Base-by-base conservation (phyloP, 2,888 invertebrate genomes). In the Choreutis nemorana region DNA sequence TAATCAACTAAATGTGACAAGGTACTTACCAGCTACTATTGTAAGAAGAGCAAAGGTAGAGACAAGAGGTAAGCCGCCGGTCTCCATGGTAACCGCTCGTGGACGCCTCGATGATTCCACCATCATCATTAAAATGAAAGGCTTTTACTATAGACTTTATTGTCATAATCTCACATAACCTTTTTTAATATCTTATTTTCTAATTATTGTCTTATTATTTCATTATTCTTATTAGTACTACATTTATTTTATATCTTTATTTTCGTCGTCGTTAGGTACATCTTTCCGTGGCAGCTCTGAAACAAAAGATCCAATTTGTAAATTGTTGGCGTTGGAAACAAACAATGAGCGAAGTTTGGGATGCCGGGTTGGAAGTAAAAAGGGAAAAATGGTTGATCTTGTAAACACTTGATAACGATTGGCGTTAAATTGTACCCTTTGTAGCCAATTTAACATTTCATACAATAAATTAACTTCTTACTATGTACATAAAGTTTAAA, bases 1-100 rank as follows among this genome's bases (percentile, higher is more conserved):
- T n/a, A n/a, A n/a, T n/a, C n/a, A n/a, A n/a, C n/a, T n/a, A n/a
- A n/a, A n/a, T n/a, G n/a, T n/a, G n/a, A 23, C n/a, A n/a, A 16
- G 3, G 4, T 9, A 37, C 63, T 61, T 51, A 78, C 77, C 77
- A 47, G 77, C 77, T 22, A 78, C 72, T 34, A 78, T 77, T 32
- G 77, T 78, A 31, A 77, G 70, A 18, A 78, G 58, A 3, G 75
- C 77, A 38, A 77, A 77, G 18, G 77, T 77, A 6, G 77, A 77
- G 27, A 78, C 71, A 38, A 75, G 42, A 14, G 77, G 77, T 36
- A 77, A 45, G 13, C 75, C 68, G 21, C 75, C 71, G 34, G 67
- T 64, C 51, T 77, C 77, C 72, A 72, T 67, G 45, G 64, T 48
- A 45, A 59, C 62, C 34, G 55, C 47, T 48, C 64, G 61, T 33